A percentile compares a stretch with the other conserved stretches of the same genome.
phyloP scores from a whole-genome alignment of 37 sponge, comb jelly and placozoan species.

The Geodia barretti region DNA sequence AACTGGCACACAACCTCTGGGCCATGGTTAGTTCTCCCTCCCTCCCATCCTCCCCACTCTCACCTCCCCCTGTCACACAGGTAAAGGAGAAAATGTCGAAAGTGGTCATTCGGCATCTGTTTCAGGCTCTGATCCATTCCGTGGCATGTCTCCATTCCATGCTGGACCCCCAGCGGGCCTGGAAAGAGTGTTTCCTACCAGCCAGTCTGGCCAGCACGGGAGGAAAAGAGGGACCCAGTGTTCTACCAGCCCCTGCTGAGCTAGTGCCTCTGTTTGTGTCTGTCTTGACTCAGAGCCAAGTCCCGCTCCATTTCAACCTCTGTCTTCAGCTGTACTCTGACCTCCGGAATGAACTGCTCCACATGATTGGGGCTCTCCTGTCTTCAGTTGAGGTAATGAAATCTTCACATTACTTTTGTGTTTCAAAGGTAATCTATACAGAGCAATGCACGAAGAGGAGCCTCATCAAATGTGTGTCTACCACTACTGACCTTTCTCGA shows the following conservation, averaged over 20 bases:
- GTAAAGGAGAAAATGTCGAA: not conserved
- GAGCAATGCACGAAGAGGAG: constrained; percentile 33
- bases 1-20: not conserved
- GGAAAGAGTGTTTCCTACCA: constrained; percentile 17
- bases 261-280: not conserved
- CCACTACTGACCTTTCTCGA: constrained; percentile 51
- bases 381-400: constrained; percentile 41
- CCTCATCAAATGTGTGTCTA: constrained; percentile 17
- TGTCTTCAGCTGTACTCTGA: constrained; percentile 12
- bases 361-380: constrained; percentile 68
- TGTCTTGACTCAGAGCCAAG: constrained; percentile 7
- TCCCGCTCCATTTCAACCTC: not conserved
- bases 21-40: constrained; percentile 12
- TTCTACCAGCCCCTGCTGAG: no score
- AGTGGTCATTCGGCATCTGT: not conserved
- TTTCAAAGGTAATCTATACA: constrained; percentile 1
- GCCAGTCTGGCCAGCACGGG: not conserved
- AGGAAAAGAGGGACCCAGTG: no score
- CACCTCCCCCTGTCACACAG: not conserved
- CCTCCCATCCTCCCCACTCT: constrained; percentile 1
- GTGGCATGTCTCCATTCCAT: constrained; percentile 32
- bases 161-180: constrained; percentile 30
- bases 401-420: no score
- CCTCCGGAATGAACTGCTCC: constrained; percentile 47
- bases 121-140: not conserved